Conservation (phyloP, 1,140 invertebrate genomes). For the Pseudomyrmex flavicornis region DNA sequence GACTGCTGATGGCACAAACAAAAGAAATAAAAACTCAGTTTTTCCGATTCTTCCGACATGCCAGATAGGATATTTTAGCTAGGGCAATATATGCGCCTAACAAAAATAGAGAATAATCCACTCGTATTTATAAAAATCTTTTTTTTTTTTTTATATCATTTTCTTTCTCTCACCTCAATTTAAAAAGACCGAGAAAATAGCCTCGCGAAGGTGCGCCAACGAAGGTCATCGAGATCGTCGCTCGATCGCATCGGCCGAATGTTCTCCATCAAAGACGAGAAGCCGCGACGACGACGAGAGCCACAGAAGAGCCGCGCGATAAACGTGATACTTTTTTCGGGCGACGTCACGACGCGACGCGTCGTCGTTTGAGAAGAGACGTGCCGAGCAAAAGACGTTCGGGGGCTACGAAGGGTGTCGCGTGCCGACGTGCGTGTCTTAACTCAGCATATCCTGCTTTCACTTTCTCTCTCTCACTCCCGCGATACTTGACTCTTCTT, state of each 20-base stretch:
- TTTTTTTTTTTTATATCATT: too few relatives aligned
- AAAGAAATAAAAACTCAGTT: too few relatives aligned
- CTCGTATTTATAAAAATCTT: too few relatives aligned
- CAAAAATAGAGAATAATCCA: too few relatives aligned
- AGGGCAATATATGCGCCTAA: too few relatives aligned
- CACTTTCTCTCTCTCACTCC: not conserved
- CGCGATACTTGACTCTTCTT: not conserved
- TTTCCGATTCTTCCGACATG: too few relatives aligned
- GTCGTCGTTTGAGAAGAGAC: conserved; percentile 2
- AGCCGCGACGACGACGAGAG: too few relatives aligned
- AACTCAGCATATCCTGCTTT: not conserved
- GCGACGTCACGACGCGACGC: conserved; percentile 3
- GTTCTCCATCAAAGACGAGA: too few relatives aligned
- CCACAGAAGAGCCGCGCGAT: conserved; percentile 22
- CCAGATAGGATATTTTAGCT: too few relatives aligned
- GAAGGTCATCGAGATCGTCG: conserved; percentile 15
- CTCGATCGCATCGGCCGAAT: not conserved
- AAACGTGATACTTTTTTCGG: conserved; percentile 40
- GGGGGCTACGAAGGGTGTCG: conserved; percentile 57
- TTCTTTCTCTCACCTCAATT: not conserved
- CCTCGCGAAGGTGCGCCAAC: not conserved
- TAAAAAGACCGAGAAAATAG: not conserved
- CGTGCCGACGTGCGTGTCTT: conserved; percentile 67
- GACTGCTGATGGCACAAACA: too few relatives aligned
- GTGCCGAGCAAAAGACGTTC: conserved; percentile 11